A percentile compares a stretch with the other conserved stretches of the same genome.
These are phyloP conservation scores for Electrophaes corylata DNA, from an alignment of 2,888 invertebrate species.

Conservation along the genomic window DNA sequence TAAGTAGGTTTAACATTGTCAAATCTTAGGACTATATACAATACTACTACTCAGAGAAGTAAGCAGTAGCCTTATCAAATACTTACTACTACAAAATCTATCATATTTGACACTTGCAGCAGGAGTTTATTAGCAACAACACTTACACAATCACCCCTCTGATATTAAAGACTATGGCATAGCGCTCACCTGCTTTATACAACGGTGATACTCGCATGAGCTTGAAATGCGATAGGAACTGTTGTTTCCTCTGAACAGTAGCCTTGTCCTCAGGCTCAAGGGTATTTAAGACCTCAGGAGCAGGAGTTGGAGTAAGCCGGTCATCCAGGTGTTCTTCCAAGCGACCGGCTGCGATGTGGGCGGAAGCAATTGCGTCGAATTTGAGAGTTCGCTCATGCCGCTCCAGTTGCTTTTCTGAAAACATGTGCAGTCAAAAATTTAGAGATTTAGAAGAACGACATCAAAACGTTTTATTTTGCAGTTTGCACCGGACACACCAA, in stretches of 20 bases:
- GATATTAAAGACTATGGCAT: background rate
- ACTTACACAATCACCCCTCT: no score
- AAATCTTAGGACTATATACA: no score
- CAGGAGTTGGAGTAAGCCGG: slow-evolving; percentile 29
- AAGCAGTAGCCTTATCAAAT: no score
- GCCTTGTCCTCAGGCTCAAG: slow-evolving; percentile 40
- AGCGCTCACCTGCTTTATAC: slow-evolving; percentile 83
- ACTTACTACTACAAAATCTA: no score
- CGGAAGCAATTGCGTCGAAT: slow-evolving; percentile 80
- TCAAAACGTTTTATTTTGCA: no score
- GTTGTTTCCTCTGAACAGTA: slow-evolving; percentile 77
- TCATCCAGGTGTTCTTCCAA: slow-evolving; percentile 61
- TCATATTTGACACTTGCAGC: no score
- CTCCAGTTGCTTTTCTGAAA: slow-evolving; percentile 81
- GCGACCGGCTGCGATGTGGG: slow-evolving; percentile 68
- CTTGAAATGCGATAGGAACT: slow-evolving; percentile 84
- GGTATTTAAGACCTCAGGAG: background rate
- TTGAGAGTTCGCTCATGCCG: slow-evolving; percentile 84
- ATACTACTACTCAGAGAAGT: no score
- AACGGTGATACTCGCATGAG: slow-evolving; percentile 81
- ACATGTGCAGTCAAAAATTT: background rate
- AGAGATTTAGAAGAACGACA: no score
- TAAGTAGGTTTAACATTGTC: no score
- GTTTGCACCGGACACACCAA: no score
- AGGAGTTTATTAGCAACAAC: no score